phyloP scores from a whole-genome alignment of 2,888 invertebrate species.

The Podotricha telesiphe region DNA sequence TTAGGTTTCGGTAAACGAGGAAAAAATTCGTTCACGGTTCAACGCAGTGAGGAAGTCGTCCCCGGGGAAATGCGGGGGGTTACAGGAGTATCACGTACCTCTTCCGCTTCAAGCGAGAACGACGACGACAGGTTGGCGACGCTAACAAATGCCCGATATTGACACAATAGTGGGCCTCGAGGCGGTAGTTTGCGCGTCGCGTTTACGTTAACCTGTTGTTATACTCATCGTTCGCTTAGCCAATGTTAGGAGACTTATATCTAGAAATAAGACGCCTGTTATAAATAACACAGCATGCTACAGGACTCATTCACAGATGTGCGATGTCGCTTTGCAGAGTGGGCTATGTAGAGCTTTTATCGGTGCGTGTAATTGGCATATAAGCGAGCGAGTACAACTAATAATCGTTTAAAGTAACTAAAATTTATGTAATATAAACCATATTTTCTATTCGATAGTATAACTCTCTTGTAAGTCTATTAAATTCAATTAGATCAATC shows the following conservation, averaged over 20 bases:
- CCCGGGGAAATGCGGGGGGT: constrained; percentile 91
- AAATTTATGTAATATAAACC: not conserved
- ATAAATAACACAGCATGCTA: constrained; percentile 53
- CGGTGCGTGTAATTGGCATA: constrained; percentile 54
- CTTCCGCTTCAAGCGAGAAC: constrained; percentile 97
- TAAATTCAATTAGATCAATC: not conserved
- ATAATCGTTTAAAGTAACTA: not conserved
- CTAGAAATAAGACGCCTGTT: constrained; percentile 21
- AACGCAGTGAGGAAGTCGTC: constrained; percentile 98
- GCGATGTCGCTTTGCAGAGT: constrained; percentile 69
- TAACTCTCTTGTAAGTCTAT: not conserved
- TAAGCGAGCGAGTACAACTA: constrained; percentile 42
- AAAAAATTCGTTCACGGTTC: constrained; percentile 98
- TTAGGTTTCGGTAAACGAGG: constrained; percentile 97
- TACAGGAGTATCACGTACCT: constrained; percentile 88
- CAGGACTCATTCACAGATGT: constrained; percentile 53
- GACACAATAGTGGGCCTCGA: constrained; percentile 76
- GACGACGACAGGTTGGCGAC: constrained; percentile 92
- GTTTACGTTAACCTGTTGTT: constrained; percentile 21
- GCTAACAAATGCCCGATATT: constrained; percentile 59
- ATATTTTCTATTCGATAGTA: not conserved
- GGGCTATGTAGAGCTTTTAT: constrained; percentile 64
- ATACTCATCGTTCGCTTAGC: constrained; percentile 22
- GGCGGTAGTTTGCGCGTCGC: constrained; percentile 65
- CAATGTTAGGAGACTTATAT: constrained; percentile 22